Evolutionary conservation across 2,888 invertebrate species (phyloP).

Genomic region (Gandaritis pyraliata): DNA sequence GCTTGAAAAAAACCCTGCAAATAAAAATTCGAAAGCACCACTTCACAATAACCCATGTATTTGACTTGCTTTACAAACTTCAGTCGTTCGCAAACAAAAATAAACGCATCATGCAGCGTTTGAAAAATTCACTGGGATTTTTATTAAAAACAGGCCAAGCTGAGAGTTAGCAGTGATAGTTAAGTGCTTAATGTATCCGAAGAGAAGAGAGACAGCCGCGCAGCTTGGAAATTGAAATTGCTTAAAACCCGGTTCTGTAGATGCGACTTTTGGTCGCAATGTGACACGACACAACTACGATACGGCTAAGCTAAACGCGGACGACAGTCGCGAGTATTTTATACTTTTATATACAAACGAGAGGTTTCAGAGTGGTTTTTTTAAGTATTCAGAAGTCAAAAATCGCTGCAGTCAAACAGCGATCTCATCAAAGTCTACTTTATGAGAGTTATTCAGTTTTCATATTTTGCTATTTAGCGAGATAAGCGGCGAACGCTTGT

Average conservation of each 20-base stretch:
- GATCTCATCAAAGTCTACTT: conserved; percentile 40
- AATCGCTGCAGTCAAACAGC: conserved; percentile 24
- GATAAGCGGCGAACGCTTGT: conserved; percentile 45
- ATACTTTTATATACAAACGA: too few species aligned
- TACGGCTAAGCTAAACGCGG: too few species aligned
- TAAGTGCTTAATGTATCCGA: conserved; percentile 82
- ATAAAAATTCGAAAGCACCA: conserved; percentile 2
- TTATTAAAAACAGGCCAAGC: conserved; percentile 69
- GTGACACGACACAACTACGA: too few species aligned
- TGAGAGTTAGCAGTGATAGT: conserved; percentile 79
- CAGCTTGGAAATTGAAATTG: conserved; percentile 73
- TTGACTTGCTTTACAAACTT: conserved; percentile 24
- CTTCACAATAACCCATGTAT: conserved; percentile 8
- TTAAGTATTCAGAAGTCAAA: not conserved
- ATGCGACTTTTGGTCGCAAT: conserved; percentile 32
- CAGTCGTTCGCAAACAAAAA: conserved; percentile 27
- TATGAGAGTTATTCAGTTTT: conserved; percentile 50
- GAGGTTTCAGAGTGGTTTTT: not conserved
- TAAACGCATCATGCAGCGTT: conserved; percentile 26
- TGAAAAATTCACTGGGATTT: conserved; percentile 45
- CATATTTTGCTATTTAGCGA: conserved; percentile 45
- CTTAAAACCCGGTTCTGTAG: conserved; percentile 53
- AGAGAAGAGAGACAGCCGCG: conserved; percentile 68
- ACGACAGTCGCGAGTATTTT: too few species aligned
- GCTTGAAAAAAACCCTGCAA: too few species aligned